Evolutionary conservation across 2,888 invertebrate species (phyloP).

Genomic region (Caenorhabditis sp.): DNA sequence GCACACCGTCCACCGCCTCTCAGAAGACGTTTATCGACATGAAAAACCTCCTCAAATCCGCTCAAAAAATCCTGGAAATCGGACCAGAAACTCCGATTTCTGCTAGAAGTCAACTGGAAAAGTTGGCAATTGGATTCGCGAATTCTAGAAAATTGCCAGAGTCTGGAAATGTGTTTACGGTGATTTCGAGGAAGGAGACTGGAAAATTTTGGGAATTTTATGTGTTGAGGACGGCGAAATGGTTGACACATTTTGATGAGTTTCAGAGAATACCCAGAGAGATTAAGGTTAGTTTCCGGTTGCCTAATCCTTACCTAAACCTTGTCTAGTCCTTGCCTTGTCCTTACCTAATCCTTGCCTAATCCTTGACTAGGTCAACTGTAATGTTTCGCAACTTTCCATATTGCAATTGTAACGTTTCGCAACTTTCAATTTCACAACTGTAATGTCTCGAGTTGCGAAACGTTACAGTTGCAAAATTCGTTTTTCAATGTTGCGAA

Average conservation of each 20-base stretch:
- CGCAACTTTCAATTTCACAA: no score
- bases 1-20: conserved; percentile 10
- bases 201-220: conserved; percentile 38
- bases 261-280: conserved; percentile 37
- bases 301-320: no score
- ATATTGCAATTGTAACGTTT: no score
- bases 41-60: conserved; percentile 5
- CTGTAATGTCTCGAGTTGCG: no score
- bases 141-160: background rate
- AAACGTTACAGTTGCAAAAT: no score
- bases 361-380: no score
- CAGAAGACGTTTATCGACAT: conserved; percentile 37
- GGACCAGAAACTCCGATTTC: conserved; percentile 15
- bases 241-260: conserved; percentile 45
- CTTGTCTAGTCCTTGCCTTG: no score
- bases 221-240: conserved; percentile 23
- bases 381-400: no score
- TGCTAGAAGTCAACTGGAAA: conserved; percentile 13
- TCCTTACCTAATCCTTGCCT: no score
- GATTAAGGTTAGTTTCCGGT: conserved; percentile 15
- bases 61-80: background rate
- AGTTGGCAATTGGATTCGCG: conserved; percentile 4
- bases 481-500: no score
- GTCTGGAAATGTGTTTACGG: background rate
- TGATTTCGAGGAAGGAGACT: background rate